phyloP scores from a whole-genome alignment of 92 coral and sea anemone species.

The Diadumene lineata region DNA sequence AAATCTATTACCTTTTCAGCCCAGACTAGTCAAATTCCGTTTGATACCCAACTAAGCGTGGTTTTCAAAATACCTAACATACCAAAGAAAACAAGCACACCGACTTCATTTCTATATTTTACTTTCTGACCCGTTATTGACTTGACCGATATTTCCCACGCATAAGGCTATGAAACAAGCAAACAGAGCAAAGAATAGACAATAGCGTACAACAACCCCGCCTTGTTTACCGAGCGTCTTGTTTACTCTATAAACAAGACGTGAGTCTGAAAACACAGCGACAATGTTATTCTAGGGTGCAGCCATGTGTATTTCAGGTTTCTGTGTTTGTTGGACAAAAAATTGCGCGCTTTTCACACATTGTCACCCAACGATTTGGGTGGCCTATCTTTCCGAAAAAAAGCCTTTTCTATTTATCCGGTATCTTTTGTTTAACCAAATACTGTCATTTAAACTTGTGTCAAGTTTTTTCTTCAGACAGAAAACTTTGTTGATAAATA shows the following conservation, averaged over 20 bases:
- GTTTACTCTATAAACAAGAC: slow-evolving; percentile 55
- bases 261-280: slow-evolving; percentile 22
- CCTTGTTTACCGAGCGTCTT: slow-evolving; percentile 41
- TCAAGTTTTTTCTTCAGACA: no score
- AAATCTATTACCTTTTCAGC: not conserved
- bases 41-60: not conserved
- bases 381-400: not conserved
- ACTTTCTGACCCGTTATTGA: slow-evolving; percentile 8
- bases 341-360: slow-evolving; percentile 4
- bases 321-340: slow-evolving; percentile 20
- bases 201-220: slow-evolving; percentile 44
- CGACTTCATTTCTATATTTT: slow-evolving; percentile 12
- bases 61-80: not conserved
- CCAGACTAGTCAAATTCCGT: not conserved
- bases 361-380: slow-evolving; percentile 13
- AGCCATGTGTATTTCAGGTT: slow-evolving; percentile 42
- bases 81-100: not conserved
- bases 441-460: no score
- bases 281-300: slow-evolving; percentile 65
- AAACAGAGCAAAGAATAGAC: slow-evolving; percentile 52
- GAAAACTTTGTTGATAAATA: no score
- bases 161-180: slow-evolving; percentile 41
- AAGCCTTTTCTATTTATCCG: slow-evolving; percentile 15
- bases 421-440: no score
- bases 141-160: slow-evolving; percentile 60